Conservation (phyloP, 2,797 vertebrate genomes). For the Knipowitschia caucasica region DNA sequence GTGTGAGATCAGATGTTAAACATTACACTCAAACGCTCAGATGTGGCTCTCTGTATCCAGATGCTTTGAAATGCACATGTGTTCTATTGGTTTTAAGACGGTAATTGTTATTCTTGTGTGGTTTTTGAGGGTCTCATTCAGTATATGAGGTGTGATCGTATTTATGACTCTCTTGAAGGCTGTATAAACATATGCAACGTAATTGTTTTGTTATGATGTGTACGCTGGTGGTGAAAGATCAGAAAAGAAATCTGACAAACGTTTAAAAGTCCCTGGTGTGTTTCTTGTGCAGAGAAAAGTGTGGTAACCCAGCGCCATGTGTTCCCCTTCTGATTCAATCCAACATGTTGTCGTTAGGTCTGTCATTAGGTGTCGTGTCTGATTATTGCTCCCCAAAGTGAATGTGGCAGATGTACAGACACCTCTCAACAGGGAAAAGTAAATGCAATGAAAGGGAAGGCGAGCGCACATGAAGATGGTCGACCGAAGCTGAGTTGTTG, state of each 20-base stretch:
- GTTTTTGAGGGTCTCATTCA: background rate
- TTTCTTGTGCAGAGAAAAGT: conserved; percentile 33
- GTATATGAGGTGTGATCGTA: background rate
- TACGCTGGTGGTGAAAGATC: conserved; percentile 18
- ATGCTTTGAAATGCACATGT: background rate
- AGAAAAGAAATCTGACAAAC: conserved; percentile 12
- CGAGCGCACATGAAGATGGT: background rate
- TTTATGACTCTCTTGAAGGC: background rate
- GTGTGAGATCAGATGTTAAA: conserved; percentile 18
- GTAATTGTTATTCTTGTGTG: conserved; percentile 3
- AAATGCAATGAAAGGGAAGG: conserved; percentile 18
- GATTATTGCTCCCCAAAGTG: conserved; percentile 39
- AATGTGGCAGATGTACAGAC: conserved; percentile 32
- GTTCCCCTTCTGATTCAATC: conserved; percentile 34
- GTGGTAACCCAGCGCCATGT: conserved; percentile 28
- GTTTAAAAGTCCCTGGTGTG: conserved; percentile 30
- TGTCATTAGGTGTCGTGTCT: conserved; percentile 50
- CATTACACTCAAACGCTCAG: conserved; percentile 11
- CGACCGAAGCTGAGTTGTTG: too few relatives aligned
- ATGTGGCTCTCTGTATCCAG: conserved; percentile 15
- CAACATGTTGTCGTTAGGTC: conserved; percentile 45
- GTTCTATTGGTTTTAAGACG: background rate
- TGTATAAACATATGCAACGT: conserved; percentile 11
- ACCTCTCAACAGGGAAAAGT: conserved; percentile 13
- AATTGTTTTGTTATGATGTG: conserved; percentile 19